These are phyloP conservation scores for Hemithea aestivaria DNA, from an alignment of 2,888 invertebrate species.

Conservation along the genomic window DNA sequence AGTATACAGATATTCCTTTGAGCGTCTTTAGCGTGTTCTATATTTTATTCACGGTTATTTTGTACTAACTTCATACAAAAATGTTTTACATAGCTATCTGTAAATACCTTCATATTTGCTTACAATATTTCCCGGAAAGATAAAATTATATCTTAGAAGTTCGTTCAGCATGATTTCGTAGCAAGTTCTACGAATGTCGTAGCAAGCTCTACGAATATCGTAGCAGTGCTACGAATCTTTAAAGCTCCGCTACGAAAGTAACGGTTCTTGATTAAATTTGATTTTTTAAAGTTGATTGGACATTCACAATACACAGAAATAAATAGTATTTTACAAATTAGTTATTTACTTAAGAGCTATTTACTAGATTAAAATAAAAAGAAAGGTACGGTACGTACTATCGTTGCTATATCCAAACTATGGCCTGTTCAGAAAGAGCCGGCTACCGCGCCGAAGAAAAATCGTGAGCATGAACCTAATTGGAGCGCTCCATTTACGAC, in stretches of 20 bases:
- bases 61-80: background rate
- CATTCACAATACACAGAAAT: no score
- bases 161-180: background rate
- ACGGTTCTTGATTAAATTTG: background rate
- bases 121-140: no score
- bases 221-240: constrained; percentile 1
- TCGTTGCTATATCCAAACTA: no score
- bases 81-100: constrained; percentile 1
- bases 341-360: no score
- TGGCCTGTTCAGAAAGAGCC: no score
- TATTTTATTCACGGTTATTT: constrained; percentile 4
- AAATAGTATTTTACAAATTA: no score
- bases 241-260: background rate
- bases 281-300: background rate
- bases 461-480: no score
- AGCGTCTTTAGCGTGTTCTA: constrained; percentile 4
- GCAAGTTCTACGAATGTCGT: constrained; percentile 1
- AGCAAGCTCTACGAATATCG: background rate
- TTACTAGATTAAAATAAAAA: no score
- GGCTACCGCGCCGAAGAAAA: no score
- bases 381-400: no score
- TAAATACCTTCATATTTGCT: no score
- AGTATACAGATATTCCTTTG: constrained; percentile 13
- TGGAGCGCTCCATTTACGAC: no score
- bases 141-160: background rate